A percentile compares a stretch with the other conserved stretches of the same genome.
phyloP scores from a whole-genome alignment of 2,797 vertebrate species.

The Crax fasciolata region DNA sequence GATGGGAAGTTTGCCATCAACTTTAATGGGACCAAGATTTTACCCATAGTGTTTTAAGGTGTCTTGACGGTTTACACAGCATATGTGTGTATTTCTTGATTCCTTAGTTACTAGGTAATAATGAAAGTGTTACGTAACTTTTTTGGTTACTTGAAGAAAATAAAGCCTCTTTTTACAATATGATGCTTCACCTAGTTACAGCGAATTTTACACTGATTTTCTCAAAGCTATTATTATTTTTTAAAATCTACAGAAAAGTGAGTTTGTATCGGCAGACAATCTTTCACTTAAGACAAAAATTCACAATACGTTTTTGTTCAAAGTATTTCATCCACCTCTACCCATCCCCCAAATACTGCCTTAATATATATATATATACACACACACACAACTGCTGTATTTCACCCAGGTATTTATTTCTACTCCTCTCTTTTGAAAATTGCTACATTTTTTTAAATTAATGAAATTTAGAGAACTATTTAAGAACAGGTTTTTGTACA shows the following conservation, averaged over 20 bases:
- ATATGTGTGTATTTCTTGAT: neutral
- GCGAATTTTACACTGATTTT: neutral
- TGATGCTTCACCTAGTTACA: neutral
- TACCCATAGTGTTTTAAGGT: neutral
- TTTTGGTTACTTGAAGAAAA: neutral
- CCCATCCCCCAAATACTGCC: neutral
- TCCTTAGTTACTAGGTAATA: neutral
- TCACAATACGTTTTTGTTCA: neutral
- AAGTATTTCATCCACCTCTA: neutral
- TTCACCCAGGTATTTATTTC: neutral
- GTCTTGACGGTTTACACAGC: neutral
- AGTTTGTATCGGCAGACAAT: neutral
- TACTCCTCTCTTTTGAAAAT: neutral
- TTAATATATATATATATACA: neutral
- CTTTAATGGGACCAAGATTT: neutral
- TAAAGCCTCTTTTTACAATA: neutral
- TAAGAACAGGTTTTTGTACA: neutral
- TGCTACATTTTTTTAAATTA: neutral
- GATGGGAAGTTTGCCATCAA: neutral
- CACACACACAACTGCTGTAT: neutral
- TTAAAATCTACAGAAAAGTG: neutral
- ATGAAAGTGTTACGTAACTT: neutral
- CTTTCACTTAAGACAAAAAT: neutral
- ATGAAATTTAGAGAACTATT: neutral
- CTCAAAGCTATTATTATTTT: neutral